Conservation (phyloP, 2,888 invertebrate species). For the Eumacrocentrus americanus region DNA sequence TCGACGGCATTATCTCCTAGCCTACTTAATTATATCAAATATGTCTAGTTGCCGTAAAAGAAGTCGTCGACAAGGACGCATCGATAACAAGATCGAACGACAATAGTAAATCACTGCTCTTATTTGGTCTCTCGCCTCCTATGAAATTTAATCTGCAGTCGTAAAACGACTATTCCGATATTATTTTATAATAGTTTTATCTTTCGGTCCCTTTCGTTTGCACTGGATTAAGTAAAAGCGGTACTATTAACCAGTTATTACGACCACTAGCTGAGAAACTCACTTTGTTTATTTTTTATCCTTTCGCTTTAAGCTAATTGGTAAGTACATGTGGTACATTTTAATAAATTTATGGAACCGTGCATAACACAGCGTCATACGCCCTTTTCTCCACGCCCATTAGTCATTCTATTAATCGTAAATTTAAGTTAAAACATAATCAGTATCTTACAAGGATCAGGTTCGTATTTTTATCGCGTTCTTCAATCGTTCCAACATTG, state of each 20-base stretch:
- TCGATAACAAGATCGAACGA: conserved; percentile 4
- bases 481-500: not conserved
- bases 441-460: not conserved
- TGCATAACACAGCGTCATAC: not conserved
- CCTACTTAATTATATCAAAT: conserved; percentile 14
- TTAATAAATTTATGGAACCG: not conserved
- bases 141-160: too few relatives aligned
- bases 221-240: not conserved
- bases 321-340: not conserved
- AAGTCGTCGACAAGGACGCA: conserved; percentile 6
- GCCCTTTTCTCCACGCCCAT: not conserved
- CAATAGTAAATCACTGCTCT: too few relatives aligned
- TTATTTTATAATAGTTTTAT: too few relatives aligned
- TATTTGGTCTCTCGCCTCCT: too few relatives aligned
- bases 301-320: too few relatives aligned
- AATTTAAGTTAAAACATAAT: not conserved
- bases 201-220: not conserved
- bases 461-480: not conserved
- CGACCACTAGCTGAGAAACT: not conserved
- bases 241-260: not conserved
- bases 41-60: not conserved
- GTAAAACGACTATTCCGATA: too few relatives aligned
- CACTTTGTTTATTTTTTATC: not conserved
- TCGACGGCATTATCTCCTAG: not conserved
- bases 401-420: not conserved